phyloP scores from a whole-genome alignment of 2,113 vertebrate genomes.

The Baryphthengus martii region DNA sequence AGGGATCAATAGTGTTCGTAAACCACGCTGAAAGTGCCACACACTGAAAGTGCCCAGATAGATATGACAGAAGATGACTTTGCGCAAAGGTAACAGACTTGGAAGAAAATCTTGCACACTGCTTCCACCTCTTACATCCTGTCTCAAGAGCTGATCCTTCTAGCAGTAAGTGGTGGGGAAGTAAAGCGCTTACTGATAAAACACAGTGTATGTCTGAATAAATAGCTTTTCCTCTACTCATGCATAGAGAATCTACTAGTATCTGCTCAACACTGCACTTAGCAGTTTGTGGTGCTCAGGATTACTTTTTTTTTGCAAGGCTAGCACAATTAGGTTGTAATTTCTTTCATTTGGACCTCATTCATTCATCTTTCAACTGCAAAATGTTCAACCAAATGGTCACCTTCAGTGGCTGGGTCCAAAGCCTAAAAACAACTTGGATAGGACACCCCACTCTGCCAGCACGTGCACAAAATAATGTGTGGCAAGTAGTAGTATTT shows the following conservation, averaged over 20 bases:
- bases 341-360: not conserved
- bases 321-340: not conserved
- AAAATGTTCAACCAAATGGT: not conserved
- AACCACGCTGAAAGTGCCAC: not conserved
- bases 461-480: rapidly evolving
- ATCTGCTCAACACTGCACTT: not conserved
- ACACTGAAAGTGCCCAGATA: not conserved
- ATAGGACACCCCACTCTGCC: not conserved
- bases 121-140: not conserved
- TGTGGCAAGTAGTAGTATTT: not conserved
- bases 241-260: not conserved
- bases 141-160: not conserved
- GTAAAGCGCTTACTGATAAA: not conserved
- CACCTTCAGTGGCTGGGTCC: not conserved
- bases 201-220: not conserved
- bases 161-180: not conserved
- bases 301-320: not conserved
- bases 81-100: not conserved
- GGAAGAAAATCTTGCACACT: not conserved
- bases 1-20: not conserved
- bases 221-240: not conserved
- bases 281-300: not conserved
- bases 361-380: not conserved
- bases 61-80: not conserved
- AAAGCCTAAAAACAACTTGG: not conserved